Base-by-base conservation (phyloP, 2,888 invertebrate species). In the Pyralis farinalis region DNA sequence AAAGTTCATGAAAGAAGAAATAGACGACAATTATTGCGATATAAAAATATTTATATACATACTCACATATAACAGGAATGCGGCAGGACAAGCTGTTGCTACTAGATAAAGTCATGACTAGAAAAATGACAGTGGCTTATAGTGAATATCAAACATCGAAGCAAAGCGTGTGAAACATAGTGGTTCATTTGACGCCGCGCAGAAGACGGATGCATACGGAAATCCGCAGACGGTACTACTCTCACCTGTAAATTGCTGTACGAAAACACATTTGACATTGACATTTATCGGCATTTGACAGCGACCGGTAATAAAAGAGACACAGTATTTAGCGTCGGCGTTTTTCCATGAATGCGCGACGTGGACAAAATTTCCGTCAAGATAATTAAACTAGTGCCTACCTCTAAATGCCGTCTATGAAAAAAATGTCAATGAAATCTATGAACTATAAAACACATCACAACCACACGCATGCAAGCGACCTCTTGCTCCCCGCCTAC, bases 381-480 rank as follows among this genome's bases (percentile, higher is more conserved):
- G 3, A 7, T 31, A 8, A 25, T 16, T 16, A 38, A 7, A 30
- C 10, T 30, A 25, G 7, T 25, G 25, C 36, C 29, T 30, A 20
- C 7, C 34, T n/a, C 36, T 37, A 37, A 25, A 37, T 37, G 36
- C 29, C 21, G 29, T 38, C 25, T 9, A 12, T 29, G 8, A 5
- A 25, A 7, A n/a, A 38, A 31, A 28, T 33, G 16, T 32, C 12
- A 12, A 31, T 16, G 12, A 32, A 31, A 30, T 12, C 33, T 33
- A 33, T 32, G 4, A 25, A 32, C 32, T 39, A 37, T 33, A 7
- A 42, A 61, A 72, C 69, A 71, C 70, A 72, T 60, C 54, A 63
- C 61, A 52, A 53, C 65, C 63, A 80, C 76, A 82, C 68, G 71
- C 82, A 83, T 84, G 83, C 83, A 80, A 78, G 77, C 74, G 49